These are phyloP conservation scores for Clarias macrocephalus DNA, from an alignment of 2,113 vertebrate species.

Conservation along the genomic window DNA sequence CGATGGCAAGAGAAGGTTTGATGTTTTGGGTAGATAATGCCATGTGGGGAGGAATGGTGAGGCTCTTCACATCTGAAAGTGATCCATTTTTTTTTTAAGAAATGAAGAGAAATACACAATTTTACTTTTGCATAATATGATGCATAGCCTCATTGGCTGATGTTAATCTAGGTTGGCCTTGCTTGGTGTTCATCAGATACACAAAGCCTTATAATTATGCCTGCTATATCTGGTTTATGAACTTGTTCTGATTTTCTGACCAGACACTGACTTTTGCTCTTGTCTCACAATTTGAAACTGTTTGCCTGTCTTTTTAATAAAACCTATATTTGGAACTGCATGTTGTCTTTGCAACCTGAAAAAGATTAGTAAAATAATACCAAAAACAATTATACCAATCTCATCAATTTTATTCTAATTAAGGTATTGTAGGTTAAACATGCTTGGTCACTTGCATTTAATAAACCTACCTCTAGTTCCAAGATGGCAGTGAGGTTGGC, in stretches of 20 bases:
- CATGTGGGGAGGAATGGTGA: conserved; percentile 51
- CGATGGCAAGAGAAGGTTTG: conserved; percentile 55
- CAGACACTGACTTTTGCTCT: neutral
- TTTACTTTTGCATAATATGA: neutral
- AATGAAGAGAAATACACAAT: neutral
- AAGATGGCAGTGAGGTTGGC: too few species aligned
- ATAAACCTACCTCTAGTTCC: neutral
- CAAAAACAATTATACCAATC: neutral
- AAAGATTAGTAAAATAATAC: neutral
- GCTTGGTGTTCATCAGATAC: neutral
- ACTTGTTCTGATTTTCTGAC: neutral
- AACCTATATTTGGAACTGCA: neutral
- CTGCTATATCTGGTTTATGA: neutral
- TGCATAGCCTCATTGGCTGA: neutral
- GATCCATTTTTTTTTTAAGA: conserved; percentile 37
- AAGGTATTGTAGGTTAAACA: neutral
- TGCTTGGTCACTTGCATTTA: neutral
- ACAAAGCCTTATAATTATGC: neutral
- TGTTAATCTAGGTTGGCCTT: neutral
- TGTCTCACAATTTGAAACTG: neutral
- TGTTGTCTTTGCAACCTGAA: neutral
- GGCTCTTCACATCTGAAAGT: conserved; percentile 48
- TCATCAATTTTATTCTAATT: neutral
- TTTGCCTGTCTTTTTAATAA: neutral
- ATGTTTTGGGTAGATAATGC: conserved; percentile 43